These are phyloP conservation scores for Lissonota sp. DNA, from an alignment of 2,888 invertebrate genomes.

Conservation along the genomic window DNA sequence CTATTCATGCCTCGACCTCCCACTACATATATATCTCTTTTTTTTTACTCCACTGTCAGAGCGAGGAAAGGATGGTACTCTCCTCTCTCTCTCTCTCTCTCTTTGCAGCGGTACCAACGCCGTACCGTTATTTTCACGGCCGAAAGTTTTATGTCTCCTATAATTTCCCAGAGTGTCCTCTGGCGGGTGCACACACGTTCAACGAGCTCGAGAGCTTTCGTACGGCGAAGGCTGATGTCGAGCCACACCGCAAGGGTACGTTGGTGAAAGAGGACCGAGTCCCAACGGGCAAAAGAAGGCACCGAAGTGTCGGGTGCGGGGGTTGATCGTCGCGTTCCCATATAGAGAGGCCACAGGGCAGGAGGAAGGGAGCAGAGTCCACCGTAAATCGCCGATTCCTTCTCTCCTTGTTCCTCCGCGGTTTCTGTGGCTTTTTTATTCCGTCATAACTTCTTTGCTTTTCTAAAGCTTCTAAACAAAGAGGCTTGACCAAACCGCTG, in stretches of 20 bases:
- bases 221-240: constrained; percentile 15
- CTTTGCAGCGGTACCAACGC: constrained; percentile 53
- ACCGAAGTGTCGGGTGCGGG: constrained; percentile 5
- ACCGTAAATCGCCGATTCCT: constrained; percentile 65
- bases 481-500: no score
- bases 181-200: constrained; percentile 52
- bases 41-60: constrained; percentile 39
- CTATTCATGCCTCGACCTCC: neutral
- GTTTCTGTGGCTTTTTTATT: neutral
- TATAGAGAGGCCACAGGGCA: constrained; percentile 30
- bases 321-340: constrained; percentile 43
- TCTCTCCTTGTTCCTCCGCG: constrained; percentile 34
- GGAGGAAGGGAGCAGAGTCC: constrained; percentile 31
- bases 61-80: constrained; percentile 67
- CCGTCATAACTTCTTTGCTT: no score
- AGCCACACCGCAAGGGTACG: constrained; percentile 23
- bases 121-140: constrained; percentile 69
- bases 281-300: constrained; percentile 45
- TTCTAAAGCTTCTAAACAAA: no score
- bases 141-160: constrained; percentile 70
- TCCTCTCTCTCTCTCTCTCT: constrained; percentile 4
- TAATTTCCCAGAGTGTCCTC: constrained; percentile 68
- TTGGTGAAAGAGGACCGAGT: constrained; percentile 43
- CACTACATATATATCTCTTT: neutral
- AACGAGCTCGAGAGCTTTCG: constrained; percentile 56